A percentile compares a stretch with the other conserved stretches of the same genome.
phyloP scores from a whole-genome alignment of 2,113 vertebrate genomes.

The Periophthalmodon schlosseri region DNA sequence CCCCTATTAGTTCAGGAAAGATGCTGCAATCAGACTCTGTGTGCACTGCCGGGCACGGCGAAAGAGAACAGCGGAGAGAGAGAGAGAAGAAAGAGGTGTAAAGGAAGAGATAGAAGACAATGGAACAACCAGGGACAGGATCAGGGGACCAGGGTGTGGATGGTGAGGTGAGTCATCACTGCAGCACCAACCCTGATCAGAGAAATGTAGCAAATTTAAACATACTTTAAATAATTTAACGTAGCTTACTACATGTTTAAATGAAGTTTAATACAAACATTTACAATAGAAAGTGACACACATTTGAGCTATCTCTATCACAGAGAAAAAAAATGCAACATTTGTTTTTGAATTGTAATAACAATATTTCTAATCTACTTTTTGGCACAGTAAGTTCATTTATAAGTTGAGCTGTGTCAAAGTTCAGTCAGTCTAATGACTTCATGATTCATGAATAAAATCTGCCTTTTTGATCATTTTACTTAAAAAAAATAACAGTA shows the following conservation, averaged over 20 bases:
- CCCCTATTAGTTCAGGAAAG: constrained; percentile 65
- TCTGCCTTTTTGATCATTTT: too few relatives aligned
- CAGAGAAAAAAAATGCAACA: too few relatives aligned
- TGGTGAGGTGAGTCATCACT: constrained; percentile 72
- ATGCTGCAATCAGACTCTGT: constrained; percentile 32
- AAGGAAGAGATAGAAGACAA: constrained; percentile 55
- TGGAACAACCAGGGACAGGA: constrained; percentile 42
- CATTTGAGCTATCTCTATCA: too few relatives aligned
- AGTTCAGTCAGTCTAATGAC: too few relatives aligned
- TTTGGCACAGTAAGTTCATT: too few relatives aligned
- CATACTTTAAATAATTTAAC: background rate
- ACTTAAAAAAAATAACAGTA: too few relatives aligned
- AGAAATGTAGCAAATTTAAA: constrained; percentile 50
- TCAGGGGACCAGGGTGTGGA: constrained; percentile 32
- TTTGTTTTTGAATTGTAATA: too few relatives aligned
- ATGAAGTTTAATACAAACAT: too few relatives aligned
- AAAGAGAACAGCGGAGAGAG: constrained; percentile 40
- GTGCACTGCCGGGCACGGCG: constrained; percentile 23
- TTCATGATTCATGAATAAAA: too few relatives aligned
- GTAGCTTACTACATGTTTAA: background rate
- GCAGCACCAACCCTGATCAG: constrained; percentile 64
- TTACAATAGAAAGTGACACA: too few relatives aligned
- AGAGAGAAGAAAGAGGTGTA: constrained; percentile 42
- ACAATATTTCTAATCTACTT: too few relatives aligned
- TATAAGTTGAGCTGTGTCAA: too few relatives aligned